Evolutionary conservation across 1,140 invertebrate species (phyloP), one percentile per base, ranked within the genome.

Genomic region (Drosophila serrata): DNA sequence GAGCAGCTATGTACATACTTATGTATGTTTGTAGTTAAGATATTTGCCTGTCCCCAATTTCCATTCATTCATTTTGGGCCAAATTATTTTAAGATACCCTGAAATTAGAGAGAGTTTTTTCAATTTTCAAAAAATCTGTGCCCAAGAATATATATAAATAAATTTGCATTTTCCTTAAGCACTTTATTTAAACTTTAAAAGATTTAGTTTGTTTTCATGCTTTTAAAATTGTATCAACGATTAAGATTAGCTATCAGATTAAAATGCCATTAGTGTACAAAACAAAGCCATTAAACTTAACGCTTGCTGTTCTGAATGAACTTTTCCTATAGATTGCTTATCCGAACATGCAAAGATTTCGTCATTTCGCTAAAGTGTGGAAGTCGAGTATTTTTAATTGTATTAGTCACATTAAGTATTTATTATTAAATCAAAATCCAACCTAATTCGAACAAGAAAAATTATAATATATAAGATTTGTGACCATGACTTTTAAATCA

Each of bases 61-160:
- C 48, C 75, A 49, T 39, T 45, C 61, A 77, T 75, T 53, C 51
- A 53, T 37, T 53, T 79, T 87, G 37, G 78, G 42, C 48, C 63
- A 56, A 43, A 65, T 49, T 59, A 55, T 55, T 63, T 59, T 19
- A 13, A 33, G 27, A 77, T 64, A 75, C 70, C 27, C 68, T 75
- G 4, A 43, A 9, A 31, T 9, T 6, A 7, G 1, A 13, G n/a
- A 57, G 27, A 17, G 65, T 13, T n/a, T 12, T 24, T 1, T 8
- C 3, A 19, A 19, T 9, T 56, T 15, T 12, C 9, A 6, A 42
- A n/a, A n/a, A n/a, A n/a, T n/a, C n/a, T n/a, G n/a, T n/a, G n/a
- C n/a, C n/a, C n/a, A n/a, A n/a, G n/a, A n/a, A n/a, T n/a, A n/a
- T n/a, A n/a, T n/a, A n/a, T n/a, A 3, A 15, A n/a, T n/a, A 15